A percentile compares a stretch with the other conserved stretches of the same genome.
Conservation (phyloP, 2,888 invertebrate species). For the Frankliniella fusca region DNA sequence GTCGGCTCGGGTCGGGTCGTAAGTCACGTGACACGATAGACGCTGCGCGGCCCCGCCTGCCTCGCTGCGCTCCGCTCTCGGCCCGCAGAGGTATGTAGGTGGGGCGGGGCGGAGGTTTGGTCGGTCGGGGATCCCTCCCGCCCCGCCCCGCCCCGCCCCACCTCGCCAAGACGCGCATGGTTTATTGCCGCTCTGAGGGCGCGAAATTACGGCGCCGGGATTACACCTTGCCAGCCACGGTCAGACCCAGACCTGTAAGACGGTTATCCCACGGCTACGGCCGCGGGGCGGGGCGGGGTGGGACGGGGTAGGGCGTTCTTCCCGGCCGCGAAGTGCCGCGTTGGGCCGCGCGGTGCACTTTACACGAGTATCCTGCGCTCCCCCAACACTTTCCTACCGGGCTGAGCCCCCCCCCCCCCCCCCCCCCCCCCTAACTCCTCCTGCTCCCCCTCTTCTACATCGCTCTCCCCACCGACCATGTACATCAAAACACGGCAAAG, state of each 20-base stretch:
- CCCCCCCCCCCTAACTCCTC: too few relatives aligned
- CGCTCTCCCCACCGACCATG: neutral
- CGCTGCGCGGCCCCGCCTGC: too few relatives aligned
- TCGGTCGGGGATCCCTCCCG: neutral
- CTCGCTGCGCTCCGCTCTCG: too few relatives aligned
- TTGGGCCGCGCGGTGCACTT: neutral
- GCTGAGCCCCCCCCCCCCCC: neutral
- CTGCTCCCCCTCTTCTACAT: neutral
- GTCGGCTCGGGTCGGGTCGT: neutral
- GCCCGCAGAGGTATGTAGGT: neutral
- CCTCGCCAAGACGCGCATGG: neutral
- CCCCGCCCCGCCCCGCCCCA: too few relatives aligned
- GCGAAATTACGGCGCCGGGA: slow-evolving; percentile 19
- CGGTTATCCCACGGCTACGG: neutral
- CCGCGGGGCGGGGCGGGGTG: neutral
- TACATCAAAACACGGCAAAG: too few relatives aligned
- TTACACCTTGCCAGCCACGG: slow-evolving; percentile 7
- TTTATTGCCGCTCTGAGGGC: slow-evolving; percentile 23
- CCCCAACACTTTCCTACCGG: neutral
- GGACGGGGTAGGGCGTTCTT: neutral
- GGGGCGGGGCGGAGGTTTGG: neutral
- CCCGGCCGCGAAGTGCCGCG: neutral
- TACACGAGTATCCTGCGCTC: neutral
- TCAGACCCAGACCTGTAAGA: neutral
- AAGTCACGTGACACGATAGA: slow-evolving; percentile 11